Evolutionary conservation across 2,113 vertebrate genomes (phyloP), one percentile per base, ranked within the genome.

Genomic region (Azemiops feae): DNA sequence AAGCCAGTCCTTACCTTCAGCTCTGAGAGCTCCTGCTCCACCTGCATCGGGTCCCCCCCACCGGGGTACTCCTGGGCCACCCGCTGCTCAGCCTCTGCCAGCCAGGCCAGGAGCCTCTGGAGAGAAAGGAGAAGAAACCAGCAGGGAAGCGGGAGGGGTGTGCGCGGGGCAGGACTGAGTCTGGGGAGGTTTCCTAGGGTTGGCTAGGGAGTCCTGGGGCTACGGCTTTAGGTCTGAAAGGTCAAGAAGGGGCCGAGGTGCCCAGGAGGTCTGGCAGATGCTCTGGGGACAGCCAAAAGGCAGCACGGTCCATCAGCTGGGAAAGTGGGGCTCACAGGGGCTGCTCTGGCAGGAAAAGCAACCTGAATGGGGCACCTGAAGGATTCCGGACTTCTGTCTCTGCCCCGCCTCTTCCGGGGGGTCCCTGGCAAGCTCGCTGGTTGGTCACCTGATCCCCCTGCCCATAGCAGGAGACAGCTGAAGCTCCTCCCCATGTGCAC

Each of bases 91-190:
- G 98, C 98, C 0, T 96, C 94, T 1, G 98, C 98, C 91, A 99
- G 93, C 98, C 98, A 98, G 93, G 98, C 98, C 88, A 98, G 97
- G 43, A 98, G 97, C 87, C 98, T 96, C 98, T 99, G 93, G 0
- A 25, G 4, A 69, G 89, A 6, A 16, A 1, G 45, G 4, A 88
- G 91, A 5, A 30, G 1, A 57, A 60, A 27, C 2, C 39, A 5
- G 54, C 50, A 47, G 34, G 64, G 9, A 12, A 52, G 7, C 0
- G 7, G 1, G 39, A 18, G 53, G 0, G 14, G 50, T 1, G 39
- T 4, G 2, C 0, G 1, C 1, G 1, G 9, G 22, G 54, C 2
- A 23, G 86, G 53, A 22, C 14, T 9, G 54, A 30, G 52, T 22
- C 5, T 30, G 69, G 27, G 23, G 18, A 3, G 27, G 16, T n/a